Base-by-base conservation (phyloP, 2,797 vertebrate genomes). In the Aldrovandia affinis region DNA sequence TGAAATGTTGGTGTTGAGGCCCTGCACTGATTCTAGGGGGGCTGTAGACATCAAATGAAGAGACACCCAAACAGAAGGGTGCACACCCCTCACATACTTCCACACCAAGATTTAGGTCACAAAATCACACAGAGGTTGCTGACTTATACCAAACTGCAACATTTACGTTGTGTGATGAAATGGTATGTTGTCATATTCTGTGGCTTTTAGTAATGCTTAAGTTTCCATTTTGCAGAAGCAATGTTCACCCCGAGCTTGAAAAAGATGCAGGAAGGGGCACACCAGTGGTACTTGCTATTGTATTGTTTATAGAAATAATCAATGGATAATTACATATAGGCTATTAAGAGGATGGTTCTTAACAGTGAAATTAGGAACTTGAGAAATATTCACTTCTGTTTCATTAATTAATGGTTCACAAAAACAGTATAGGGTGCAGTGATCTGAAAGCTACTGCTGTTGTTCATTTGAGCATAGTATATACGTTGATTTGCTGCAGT, bases 1-100 rank as follows among this genome's bases (percentile, higher is more conserved):
- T 47, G 83, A 80, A 39, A 55, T 75, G 55, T 79, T 59, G 83
- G 83, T 75, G 81, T 42, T 68, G 85, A 88, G 88, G 86, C 85
- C 83, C 88, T 12, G 42, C 6, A 79, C 81, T 15, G 78, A 63
- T 84, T 3, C 78, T 42, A 18, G 83, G 77, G 77, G 83, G 73
- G 57, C 73, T 54, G 39, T 57, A 50, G 80, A 30, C 61, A 63
- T 81, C 52, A 22, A 33, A 10, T 50, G 15, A 57, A 80, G 33
- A n/a, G 42, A 52, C 44, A 77, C 54, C 73, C 68, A 61, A 39
- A 63, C 78, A 44, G n/a, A 36, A 70, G 75, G 50, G 75, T 33
- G 61, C 3, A 8, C 52, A 12, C 28, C 65, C 57, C 25, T 57
- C 12, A 36, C 47, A 2, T 70, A 39, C 50, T 18, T 47, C 36